phyloP scores from a whole-genome alignment of 2,113 vertebrate genomes.

The Myotis brandtii region DNA sequence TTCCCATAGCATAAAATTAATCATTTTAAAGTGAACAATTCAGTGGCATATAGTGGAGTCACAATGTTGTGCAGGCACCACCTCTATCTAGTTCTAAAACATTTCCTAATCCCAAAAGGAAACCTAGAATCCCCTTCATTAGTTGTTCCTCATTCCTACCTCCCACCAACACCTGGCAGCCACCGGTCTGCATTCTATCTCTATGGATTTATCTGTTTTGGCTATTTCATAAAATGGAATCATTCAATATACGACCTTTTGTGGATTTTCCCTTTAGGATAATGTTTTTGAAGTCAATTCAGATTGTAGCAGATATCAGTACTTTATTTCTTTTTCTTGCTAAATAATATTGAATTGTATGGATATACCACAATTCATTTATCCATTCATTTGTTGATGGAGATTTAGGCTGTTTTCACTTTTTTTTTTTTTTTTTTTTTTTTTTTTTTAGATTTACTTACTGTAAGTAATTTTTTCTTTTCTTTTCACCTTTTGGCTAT shows the following conservation, averaged over 20 bases:
- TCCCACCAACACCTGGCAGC: background rate
- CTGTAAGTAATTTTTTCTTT: too few relatives aligned
- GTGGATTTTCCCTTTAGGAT: background rate
- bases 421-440: background rate
- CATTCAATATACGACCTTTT: background rate
- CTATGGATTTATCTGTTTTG: background rate
- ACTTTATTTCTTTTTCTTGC: background rate
- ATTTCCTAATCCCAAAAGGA: background rate
- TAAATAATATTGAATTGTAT: background rate
- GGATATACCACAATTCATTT: background rate
- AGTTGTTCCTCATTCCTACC: background rate
- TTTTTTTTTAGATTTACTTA: too few relatives aligned
- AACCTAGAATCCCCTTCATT: background rate
- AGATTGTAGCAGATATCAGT: background rate
- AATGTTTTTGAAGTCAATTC: background rate
- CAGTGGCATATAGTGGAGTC: background rate
- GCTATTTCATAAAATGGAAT: slow-evolving; percentile 22
- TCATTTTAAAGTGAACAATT: slow-evolving; percentile 21
- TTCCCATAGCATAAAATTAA: slow-evolving; percentile 1
- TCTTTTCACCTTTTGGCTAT: background rate
- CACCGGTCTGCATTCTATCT: background rate
- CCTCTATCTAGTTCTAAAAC: background rate
- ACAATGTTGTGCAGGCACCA: background rate
- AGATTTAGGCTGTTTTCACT: background rate
- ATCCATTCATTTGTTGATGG: background rate